phyloP scores from a whole-genome alignment of 1,140 invertebrate genomes.

The Trissolcus basalis region DNA sequence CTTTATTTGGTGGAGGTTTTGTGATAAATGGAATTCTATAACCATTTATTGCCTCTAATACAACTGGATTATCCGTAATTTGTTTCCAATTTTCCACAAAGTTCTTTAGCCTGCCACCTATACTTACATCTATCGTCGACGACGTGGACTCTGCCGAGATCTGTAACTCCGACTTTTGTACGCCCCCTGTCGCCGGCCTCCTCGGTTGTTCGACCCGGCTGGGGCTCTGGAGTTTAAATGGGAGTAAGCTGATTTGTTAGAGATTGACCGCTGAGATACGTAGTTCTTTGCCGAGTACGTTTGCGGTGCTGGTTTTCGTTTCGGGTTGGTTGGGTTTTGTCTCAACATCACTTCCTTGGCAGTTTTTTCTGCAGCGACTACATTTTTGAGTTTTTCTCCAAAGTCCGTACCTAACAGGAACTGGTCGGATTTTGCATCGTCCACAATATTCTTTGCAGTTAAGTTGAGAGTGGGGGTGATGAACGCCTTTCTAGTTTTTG shows the following conservation, averaged over 20 bases:
- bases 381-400: conserved; percentile 38
- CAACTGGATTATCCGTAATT: conserved; percentile 16
- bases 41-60: conserved; percentile 26
- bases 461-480: conserved; percentile 3
- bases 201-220: not conserved
- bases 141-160: not conserved
- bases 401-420: conserved; percentile 41
- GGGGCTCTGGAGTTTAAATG: conserved; percentile 10
- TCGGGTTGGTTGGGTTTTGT: not conserved
- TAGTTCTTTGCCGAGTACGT: not conserved
- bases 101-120: conserved; percentile 19
- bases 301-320: not conserved
- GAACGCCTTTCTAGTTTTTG: conserved; percentile 20
- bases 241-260: not conserved
- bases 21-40: conserved; percentile 31
- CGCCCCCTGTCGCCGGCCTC: not conserved
- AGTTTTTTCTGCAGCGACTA: conserved; percentile 28
- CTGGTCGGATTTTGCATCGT: not conserved
- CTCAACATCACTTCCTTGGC: conserved; percentile 9
- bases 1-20: conserved; percentile 6
- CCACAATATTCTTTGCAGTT: not conserved
- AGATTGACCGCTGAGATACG: not conserved
- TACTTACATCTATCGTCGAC: conserved; percentile 16
- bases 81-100: conserved; percentile 25
- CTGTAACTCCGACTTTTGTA: conserved; percentile 7